Evolutionary conservation across 2,888 invertebrate species (phyloP).

Genomic region (Isotomurus palustris): DNA sequence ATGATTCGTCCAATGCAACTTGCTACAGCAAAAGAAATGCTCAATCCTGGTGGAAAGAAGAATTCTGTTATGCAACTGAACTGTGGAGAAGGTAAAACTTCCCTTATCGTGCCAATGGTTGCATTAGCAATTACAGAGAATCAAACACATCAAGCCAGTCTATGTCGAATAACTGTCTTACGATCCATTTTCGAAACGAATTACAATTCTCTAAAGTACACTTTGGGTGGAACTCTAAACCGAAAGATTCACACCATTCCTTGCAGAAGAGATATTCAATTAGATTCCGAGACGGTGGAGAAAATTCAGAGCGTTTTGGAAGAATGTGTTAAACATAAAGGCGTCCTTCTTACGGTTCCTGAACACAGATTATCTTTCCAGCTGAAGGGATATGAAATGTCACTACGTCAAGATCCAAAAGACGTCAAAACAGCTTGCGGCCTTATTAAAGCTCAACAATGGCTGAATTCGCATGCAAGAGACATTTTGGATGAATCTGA

Average conservation of each 20-base stretch:
- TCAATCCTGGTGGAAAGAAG: conserved; percentile 17
- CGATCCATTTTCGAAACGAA: conserved; percentile 32
- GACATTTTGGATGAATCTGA: conserved; percentile 43
- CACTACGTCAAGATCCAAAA: neutral
- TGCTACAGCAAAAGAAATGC: conserved; percentile 23
- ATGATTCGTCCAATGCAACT: conserved; percentile 27
- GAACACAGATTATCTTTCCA: conserved; percentile 26
- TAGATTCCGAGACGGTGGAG: neutral
- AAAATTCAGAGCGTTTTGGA: neutral
- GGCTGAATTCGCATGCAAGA: conserved; percentile 18
- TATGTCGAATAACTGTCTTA: conserved; percentile 35
- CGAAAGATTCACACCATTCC: conserved; percentile 28
- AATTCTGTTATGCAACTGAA: conserved; percentile 37
- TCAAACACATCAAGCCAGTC: conserved; percentile 12
- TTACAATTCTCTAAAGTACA: conserved; percentile 10
- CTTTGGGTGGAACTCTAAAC: conserved; percentile 31
- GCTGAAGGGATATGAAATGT: conserved; percentile 21
- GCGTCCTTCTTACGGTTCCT: conserved; percentile 24
- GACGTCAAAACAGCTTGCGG: neutral
- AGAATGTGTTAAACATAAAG: conserved; percentile 17
- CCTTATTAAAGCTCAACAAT: conserved; percentile 14
- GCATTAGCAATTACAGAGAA: no score
- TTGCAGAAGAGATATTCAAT: conserved; percentile 19
- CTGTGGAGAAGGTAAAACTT: conserved; percentile 41
- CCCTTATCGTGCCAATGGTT: conserved; percentile 37